Evolutionary conservation across 1,140 invertebrate species (phyloP).

Genomic region (Aphelinus atriplicis): DNA sequence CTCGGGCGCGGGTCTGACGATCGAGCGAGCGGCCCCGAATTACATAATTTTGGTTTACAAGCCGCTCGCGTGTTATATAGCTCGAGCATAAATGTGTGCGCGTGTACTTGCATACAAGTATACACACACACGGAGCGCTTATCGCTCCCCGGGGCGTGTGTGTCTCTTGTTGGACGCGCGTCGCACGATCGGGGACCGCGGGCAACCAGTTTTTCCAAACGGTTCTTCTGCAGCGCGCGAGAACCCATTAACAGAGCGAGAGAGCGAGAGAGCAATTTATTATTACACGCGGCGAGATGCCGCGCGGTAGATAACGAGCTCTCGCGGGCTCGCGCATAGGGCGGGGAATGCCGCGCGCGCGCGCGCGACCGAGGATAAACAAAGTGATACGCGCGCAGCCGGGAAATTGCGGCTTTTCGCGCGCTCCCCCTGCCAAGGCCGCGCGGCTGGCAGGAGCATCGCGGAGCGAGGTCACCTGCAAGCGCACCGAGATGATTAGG

Average conservation of each 20-base stretch:
- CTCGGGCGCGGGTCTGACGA: too few relatives aligned
- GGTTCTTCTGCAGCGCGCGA: slow-evolving; percentile 41
- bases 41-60: slow-evolving; percentile 31
- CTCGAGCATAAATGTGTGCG: too few relatives aligned
- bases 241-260: neutral
- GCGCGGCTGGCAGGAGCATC: neutral
- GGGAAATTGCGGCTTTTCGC: slow-evolving; percentile 42
- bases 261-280: slow-evolving; percentile 17
- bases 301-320: neutral
- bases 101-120: too few relatives aligned
- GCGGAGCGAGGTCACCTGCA: too few relatives aligned
- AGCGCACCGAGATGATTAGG: too few relatives aligned
- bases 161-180: slow-evolving; percentile 4
- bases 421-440: slow-evolving; percentile 41
- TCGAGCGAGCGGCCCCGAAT: neutral
- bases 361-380: too few relatives aligned
- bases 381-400: neutral
- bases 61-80: too few relatives aligned
- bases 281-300: neutral
- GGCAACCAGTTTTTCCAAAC: slow-evolving; percentile 31
- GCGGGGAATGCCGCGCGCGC: slow-evolving; percentile 26
- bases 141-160: neutral
- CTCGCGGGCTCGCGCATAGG: neutral
- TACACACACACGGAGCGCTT: slow-evolving; percentile 7
- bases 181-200: slow-evolving; percentile 1